phyloP scores from a whole-genome alignment of 2,113 vertebrate species.

The Potamarius usumacintae region DNA sequence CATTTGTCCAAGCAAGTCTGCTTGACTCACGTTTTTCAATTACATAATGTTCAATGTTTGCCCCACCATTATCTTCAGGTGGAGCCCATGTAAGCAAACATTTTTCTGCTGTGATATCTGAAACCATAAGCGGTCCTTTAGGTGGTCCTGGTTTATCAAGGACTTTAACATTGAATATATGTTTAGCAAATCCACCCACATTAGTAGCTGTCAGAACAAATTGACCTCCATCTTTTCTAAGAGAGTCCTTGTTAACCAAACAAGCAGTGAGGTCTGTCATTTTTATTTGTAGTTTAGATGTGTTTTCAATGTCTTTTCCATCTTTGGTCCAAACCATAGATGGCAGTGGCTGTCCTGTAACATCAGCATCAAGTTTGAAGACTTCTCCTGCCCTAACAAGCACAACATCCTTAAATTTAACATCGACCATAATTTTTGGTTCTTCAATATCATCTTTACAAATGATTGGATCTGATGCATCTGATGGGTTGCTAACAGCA shows the following conservation, averaged over 20 bases:
- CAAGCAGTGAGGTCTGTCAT: slow-evolving; percentile 85
- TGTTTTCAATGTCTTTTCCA: slow-evolving; percentile 90
- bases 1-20: slow-evolving; percentile 92
- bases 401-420: slow-evolving; percentile 87
- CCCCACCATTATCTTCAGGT: slow-evolving; percentile 90
- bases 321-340: slow-evolving; percentile 94
- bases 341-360: slow-evolving; percentile 89
- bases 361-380: slow-evolving; percentile 94
- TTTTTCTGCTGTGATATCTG: slow-evolving; percentile 88
- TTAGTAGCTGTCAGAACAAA: slow-evolving; percentile 92
- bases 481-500: slow-evolving; percentile 89
- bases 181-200: slow-evolving; percentile 93
- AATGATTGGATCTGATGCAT: slow-evolving; percentile 87
- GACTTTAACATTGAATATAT: slow-evolving; percentile 94
- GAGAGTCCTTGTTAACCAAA: slow-evolving; percentile 89
- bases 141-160: slow-evolving; percentile 95
- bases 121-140: slow-evolving; percentile 84
- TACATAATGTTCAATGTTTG: slow-evolving; percentile 89
- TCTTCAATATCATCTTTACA: slow-evolving; percentile 94
- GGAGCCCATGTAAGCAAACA: slow-evolving; percentile 89
- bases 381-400: slow-evolving; percentile 89
- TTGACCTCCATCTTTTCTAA: slow-evolving; percentile 88
- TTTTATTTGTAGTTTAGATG: slow-evolving; percentile 87
- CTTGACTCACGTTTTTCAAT: slow-evolving; percentile 98
- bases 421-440: slow-evolving; percentile 93